These are phyloP conservation scores for Molossus molossus DNA, from an alignment of 2,797 vertebrate species.

Conservation along the genomic window DNA sequence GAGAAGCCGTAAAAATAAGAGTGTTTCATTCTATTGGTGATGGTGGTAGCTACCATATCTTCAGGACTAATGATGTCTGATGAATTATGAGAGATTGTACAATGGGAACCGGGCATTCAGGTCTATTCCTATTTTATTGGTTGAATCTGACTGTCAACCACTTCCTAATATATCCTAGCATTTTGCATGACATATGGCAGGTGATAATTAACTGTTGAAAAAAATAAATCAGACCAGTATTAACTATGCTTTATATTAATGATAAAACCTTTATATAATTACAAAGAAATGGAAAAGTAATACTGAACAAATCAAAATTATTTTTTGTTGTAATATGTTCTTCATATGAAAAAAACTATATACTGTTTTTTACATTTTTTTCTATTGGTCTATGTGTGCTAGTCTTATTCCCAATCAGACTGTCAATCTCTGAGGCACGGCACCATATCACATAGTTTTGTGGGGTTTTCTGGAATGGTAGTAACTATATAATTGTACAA, in stretches of 20 bases:
- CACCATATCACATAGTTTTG: not conserved
- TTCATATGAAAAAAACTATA: constrained; percentile 40
- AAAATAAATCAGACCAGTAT: not conserved
- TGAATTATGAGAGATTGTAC: not conserved
- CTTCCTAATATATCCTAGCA: constrained; percentile 39
- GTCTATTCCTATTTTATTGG: constrained; percentile 49
- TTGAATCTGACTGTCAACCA: constrained; percentile 44
- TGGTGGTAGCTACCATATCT: not conserved
- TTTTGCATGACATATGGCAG: not conserved
- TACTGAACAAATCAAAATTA: constrained; percentile 32
- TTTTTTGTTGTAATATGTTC: constrained; percentile 17
- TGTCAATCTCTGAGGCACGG: not conserved
- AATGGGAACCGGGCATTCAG: not conserved
- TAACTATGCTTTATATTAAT: constrained; percentile 33
- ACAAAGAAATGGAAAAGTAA: constrained; percentile 65
- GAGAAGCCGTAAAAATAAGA: constrained; percentile 35
- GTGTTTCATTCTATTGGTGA: not conserved
- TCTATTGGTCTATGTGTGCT: not conserved
- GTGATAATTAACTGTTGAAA: not conserved
- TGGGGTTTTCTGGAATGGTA: not conserved
- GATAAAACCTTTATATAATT: constrained; percentile 5
- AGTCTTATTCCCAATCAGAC: constrained; percentile 39
- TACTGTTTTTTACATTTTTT: constrained; percentile 24
- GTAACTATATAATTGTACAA: not conserved
- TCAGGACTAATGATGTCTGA: not conserved